Evolutionary conservation across 2,113 vertebrate species (phyloP).

Genomic region (Amblyornis subalaris): DNA sequence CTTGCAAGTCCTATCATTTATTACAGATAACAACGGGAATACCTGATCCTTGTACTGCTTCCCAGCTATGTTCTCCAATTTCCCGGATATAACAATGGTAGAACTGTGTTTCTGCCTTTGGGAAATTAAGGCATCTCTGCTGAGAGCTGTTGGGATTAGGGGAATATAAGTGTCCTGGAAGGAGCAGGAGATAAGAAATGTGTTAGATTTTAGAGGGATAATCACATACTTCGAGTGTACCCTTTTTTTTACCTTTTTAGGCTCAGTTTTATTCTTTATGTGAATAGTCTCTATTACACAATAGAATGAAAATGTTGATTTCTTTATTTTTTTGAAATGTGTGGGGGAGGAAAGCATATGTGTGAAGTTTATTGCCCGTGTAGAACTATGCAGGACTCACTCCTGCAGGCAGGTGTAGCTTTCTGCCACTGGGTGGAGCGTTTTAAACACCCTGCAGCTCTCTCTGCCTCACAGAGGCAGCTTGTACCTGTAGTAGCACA

Average conservation of each 20-base stretch:
- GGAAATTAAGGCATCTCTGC: background rate
- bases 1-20: background rate
- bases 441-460: background rate
- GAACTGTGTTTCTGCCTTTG: background rate
- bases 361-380: fast-evolving
- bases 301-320: background rate
- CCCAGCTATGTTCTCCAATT: background rate
- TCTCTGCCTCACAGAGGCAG: fast-evolving
- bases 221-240: background rate
- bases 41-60: background rate
- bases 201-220: background rate
- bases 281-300: background rate
- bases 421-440: constrained; percentile 10
- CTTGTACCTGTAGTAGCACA: no score
- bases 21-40: background rate
- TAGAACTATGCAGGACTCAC: fast-evolving
- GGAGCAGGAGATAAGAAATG: background rate
- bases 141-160: background rate
- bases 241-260: background rate
- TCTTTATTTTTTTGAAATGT: background rate
- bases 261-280: background rate
- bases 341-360: background rate
- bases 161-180: background rate
- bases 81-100: background rate
- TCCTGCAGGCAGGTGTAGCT: background rate